These are phyloP conservation scores for Mesodorylaimus sp. DNA, from an alignment of 2,888 invertebrate genomes.

Conservation along the genomic window DNA sequence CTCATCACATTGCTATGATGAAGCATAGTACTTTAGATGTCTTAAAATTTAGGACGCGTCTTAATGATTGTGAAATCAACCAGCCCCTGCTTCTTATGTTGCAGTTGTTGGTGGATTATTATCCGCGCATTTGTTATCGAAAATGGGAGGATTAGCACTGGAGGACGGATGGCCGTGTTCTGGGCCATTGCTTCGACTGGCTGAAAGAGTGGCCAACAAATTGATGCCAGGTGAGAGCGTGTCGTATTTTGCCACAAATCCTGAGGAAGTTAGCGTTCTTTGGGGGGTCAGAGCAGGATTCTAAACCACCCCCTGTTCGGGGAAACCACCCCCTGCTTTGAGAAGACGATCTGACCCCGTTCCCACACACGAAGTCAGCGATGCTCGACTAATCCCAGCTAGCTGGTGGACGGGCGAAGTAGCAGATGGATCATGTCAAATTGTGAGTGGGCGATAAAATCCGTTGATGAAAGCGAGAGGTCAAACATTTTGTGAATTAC, in stretches of 20 bases:
- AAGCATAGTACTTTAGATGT: not conserved
- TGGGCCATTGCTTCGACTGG: constrained; percentile 73
- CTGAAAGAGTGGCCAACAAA: constrained; percentile 80
- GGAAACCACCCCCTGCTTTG: not conserved
- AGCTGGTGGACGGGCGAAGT: too few species aligned
- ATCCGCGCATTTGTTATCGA: constrained; percentile 77
- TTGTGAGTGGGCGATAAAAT: too few species aligned
- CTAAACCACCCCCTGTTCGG: not conserved
- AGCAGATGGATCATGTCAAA: too few species aligned
- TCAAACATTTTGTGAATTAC: too few species aligned
- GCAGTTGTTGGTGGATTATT: constrained; percentile 76
- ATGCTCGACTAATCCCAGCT: too few species aligned
- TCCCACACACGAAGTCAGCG: too few species aligned
- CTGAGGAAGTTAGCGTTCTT: not conserved
- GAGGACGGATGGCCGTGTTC: constrained; percentile 95
- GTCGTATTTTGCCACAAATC: constrained; percentile 47
- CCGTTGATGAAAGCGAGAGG: too few species aligned
- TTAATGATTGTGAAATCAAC: not conserved
- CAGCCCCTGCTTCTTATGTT: constrained; percentile 10
- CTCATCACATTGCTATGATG: too few species aligned
- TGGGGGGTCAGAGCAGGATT: not conserved
- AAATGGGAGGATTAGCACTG: constrained; percentile 42
- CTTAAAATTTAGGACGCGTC: not conserved
- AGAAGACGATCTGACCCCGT: too few species aligned
- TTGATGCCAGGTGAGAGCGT: constrained; percentile 52